These are phyloP conservation scores for Parasteatoda lunata DNA, from an alignment of 2,888 invertebrate genomes.

Conservation along the genomic window DNA sequence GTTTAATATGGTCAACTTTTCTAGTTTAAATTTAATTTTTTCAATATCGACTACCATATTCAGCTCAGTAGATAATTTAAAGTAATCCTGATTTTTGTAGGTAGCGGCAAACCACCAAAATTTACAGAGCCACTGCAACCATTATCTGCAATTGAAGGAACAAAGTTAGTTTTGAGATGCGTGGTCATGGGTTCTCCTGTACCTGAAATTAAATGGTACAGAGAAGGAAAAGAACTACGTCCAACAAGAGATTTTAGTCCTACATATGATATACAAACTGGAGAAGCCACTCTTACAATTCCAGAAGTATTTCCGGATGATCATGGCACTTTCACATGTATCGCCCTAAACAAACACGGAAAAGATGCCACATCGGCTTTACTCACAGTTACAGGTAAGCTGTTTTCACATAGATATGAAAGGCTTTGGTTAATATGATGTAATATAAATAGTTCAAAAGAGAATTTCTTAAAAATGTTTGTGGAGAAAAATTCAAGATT, in stretches of 20 bases:
- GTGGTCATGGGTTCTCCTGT: constrained; percentile 79
- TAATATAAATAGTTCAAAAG: too few species aligned
- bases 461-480: too few species aligned
- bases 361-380: constrained; percentile 69
- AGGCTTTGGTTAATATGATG: too few species aligned
- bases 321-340: constrained; percentile 71
- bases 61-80: too few species aligned
- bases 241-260: constrained; percentile 69
- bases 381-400: constrained; percentile 70
- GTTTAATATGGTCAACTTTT: too few species aligned
- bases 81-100: constrained; percentile 77
- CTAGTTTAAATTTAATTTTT: too few species aligned
- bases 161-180: constrained; percentile 81
- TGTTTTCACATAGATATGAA: background rate
- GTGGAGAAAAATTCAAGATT: too few species aligned
- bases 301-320: constrained; percentile 74
- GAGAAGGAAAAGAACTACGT: constrained; percentile 72
- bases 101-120: constrained; percentile 74
- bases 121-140: constrained; percentile 80
- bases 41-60: too few species aligned
- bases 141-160: constrained; percentile 78
- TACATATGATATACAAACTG: constrained; percentile 57
- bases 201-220: constrained; percentile 73
- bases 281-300: constrained; percentile 67
- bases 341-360: constrained; percentile 71